phyloP scores from a whole-genome alignment of 2,888 invertebrate species.

The Silvanus unidentatus region DNA sequence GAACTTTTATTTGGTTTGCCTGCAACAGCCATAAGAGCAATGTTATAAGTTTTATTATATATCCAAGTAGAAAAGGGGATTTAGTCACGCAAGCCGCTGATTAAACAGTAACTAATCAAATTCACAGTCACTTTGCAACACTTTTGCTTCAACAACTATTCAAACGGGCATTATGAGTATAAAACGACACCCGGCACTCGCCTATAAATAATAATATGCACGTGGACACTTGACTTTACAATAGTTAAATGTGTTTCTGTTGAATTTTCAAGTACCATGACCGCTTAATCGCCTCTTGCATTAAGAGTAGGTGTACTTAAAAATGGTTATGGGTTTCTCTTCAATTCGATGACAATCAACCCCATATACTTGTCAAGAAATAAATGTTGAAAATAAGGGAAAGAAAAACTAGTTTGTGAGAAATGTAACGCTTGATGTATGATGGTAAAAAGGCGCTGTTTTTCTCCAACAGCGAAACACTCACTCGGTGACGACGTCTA shows the following conservation, averaged over 20 bases:
- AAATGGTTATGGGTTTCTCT: constrained; percentile 12
- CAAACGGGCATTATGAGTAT: constrained; percentile 2
- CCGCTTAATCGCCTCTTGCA: neutral
- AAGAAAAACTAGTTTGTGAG: constrained; percentile 19
- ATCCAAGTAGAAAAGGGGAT: constrained; percentile 14
- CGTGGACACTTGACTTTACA: constrained; percentile 28
- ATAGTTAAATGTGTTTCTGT: neutral
- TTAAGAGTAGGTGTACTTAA: neutral
- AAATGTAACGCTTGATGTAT: constrained; percentile 27
- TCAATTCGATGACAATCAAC: constrained; percentile 22
- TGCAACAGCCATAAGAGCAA: constrained; percentile 24
- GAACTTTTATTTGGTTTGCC: constrained; percentile 2
- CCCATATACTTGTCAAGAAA: constrained; percentile 28
- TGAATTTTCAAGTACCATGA: too few relatives aligned
- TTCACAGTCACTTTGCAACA: constrained; percentile 36
- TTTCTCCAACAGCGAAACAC: neutral
- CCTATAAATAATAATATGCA: constrained; percentile 21
- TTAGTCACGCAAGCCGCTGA: constrained; percentile 36
- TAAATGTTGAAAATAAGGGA: constrained; percentile 18
- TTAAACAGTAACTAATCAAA: constrained; percentile 39
- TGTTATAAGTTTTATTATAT: constrained; percentile 11
- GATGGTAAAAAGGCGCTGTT: constrained; percentile 25
- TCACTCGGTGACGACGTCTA: neutral
- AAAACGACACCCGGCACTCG: constrained; percentile 22
- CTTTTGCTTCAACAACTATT: constrained; percentile 29